These are phyloP conservation scores for Hyphantria cunea DNA, from an alignment of 1,140 invertebrate species.

Conservation along the genomic window DNA sequence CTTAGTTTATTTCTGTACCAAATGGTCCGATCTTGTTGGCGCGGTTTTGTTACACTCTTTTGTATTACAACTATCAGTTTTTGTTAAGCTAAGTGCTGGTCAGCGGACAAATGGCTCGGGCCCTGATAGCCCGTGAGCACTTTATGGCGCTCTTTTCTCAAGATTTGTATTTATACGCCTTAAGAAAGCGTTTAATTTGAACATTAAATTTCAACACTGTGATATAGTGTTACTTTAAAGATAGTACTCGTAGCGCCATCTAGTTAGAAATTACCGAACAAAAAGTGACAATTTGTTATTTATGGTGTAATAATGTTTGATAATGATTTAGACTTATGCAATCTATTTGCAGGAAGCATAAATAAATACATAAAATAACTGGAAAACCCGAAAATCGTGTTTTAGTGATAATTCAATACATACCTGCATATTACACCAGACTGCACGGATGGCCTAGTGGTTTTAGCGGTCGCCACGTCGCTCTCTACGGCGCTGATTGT, in stretches of 20 bases:
- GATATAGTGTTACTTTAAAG: conserved; percentile 8
- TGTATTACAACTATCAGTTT: conserved; percentile 81
- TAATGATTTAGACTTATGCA: too few relatives aligned
- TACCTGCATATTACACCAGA: too few relatives aligned
- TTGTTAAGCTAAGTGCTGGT: conserved; percentile 80
- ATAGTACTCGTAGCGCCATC: conserved; percentile 13
- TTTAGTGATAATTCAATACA: too few relatives aligned
- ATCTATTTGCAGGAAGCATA: too few relatives aligned
- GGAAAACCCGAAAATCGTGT: too few relatives aligned
- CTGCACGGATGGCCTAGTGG: too few relatives aligned
- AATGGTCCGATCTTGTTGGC: conserved; percentile 73
- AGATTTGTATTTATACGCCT: conserved; percentile 37
- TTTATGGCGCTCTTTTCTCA: conserved; percentile 66
- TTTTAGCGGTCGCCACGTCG: too few relatives aligned
- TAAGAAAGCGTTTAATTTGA: conserved; percentile 27
- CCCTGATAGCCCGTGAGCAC: conserved; percentile 59
- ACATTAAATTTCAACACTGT: conserved; percentile 18
- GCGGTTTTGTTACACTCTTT: conserved; percentile 71
- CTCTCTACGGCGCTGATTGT: too few relatives aligned
- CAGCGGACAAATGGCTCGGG: conserved; percentile 72
- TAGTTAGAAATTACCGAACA: conserved; percentile 1
- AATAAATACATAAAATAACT: too few relatives aligned
- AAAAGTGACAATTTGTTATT: neutral
- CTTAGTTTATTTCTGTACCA: conserved; percentile 78
- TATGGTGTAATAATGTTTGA: too few relatives aligned